Base-by-base conservation (phyloP, 2,888 invertebrate species). In the Limenitis camilla region DNA sequence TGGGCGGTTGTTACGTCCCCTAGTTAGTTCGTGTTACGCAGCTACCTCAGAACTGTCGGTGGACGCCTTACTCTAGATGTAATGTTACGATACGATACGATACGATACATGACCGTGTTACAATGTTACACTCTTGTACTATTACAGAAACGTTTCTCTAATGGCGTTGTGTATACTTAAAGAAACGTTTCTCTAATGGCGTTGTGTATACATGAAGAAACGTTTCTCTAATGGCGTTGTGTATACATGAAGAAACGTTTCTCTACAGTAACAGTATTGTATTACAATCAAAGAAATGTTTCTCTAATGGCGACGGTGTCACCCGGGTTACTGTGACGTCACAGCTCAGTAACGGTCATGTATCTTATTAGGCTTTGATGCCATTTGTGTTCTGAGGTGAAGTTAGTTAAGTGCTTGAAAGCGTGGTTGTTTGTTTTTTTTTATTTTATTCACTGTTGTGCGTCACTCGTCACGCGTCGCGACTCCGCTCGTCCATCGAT, bases 401-500 rank as follows among this genome's bases (percentile, higher is more conserved):
- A 52, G 55, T 56, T 61, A 61, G 60, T 55, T 61, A 63, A 60
- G 62, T 58, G 67, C 73, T 69, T 56, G 60, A n/a, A 53, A 56
- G 72, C 64, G 68, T 72, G 67, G 47, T 72, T 70, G 73, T 72
- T 72, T 72, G 69, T 59, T 62, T 68, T 64, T 67, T 64, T 63
- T 67, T 64, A 66, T 75, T 75, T 74, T 76, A 76, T 72, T 55
- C 63, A 72, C 72, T 74, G 78, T 79, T 78, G 68, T 73, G 61
- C n/a, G n/a, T n/a, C n/a, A n/a, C n/a, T n/a, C n/a, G n/a, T n/a
- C n/a, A n/a, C 53, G 52, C 52, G 49, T 51, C 44, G 31, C 52
- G 49, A 43, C 49, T 44, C 42, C 44, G 49, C 41, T 41, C 27
- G 33, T 38, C 6, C 33, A 45, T 38, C 6, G 8, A 11, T 2